Percentiles rank a stretch among this genome's conserved stretches.
These are phyloP conservation scores for Staurois parvus DNA, from an alignment of 2,797 vertebrate genomes.

Conservation along the genomic window DNA sequence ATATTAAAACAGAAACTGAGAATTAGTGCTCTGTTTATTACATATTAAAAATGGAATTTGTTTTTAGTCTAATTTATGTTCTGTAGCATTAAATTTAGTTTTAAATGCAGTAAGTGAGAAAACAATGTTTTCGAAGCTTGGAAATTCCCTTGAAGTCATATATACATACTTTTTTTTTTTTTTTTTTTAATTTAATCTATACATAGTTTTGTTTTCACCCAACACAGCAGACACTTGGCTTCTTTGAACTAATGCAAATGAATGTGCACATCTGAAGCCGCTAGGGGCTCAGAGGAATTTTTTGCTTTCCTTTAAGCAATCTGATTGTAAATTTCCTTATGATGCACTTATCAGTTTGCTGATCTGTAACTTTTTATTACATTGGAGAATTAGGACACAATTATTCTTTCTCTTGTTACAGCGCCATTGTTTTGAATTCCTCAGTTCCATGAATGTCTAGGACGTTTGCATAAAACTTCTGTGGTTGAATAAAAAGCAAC, in stretches of 20 bases:
- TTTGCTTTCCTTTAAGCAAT: slow-evolving; percentile 53
- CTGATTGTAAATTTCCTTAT: slow-evolving; percentile 54
- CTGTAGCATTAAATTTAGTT: slow-evolving; percentile 22
- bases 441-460: slow-evolving; percentile 67
- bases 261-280: slow-evolving; percentile 23
- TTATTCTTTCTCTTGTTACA: slow-evolving; percentile 18
- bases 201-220: slow-evolving; percentile 63
- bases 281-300: slow-evolving; percentile 40
- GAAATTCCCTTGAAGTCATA: slow-evolving; percentile 63
- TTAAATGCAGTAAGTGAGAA: slow-evolving; percentile 65
- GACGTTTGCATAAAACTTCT: slow-evolving; percentile 68
- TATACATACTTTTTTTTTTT: slow-evolving; percentile 14
- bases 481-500: slow-evolving; percentile 71
- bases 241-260: slow-evolving; percentile 59
- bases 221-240: slow-evolving; percentile 37
- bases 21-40: too few species aligned
- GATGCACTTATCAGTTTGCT: slow-evolving; percentile 48
- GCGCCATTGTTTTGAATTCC: slow-evolving; percentile 11
- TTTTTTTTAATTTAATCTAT: slow-evolving; percentile 50
- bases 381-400: slow-evolving; percentile 11
- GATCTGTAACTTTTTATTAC: slow-evolving; percentile 53
- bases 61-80: background rate
- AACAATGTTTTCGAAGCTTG: slow-evolving; percentile 56
- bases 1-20: too few species aligned
- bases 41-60: too few species aligned